Percentiles rank a stretch among this genome's conserved stretches.
phyloP scores from a whole-genome alignment of 2,113 vertebrate species.

The Sylvia atricapilla region DNA sequence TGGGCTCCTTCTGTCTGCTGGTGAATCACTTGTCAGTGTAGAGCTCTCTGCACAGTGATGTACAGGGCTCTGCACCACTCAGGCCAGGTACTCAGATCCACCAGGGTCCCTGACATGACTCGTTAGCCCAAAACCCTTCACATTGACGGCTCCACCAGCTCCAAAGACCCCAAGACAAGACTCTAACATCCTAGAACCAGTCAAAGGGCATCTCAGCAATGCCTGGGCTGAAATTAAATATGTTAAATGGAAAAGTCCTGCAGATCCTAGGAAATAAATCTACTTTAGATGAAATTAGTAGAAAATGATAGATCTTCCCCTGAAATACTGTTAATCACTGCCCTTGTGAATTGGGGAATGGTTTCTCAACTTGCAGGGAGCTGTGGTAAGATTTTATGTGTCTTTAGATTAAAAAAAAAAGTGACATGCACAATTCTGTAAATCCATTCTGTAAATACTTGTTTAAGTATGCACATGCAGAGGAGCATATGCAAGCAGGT shows the following conservation, averaged over 20 bases:
- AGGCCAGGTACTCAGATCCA: background rate
- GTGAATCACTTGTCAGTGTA: background rate
- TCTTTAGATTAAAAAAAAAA: background rate
- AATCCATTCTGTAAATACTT: background rate
- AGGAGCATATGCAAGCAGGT: background rate
- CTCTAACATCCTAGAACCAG: background rate
- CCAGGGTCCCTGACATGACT: background rate
- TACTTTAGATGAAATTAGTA: too few relatives aligned
- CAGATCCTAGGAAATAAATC: background rate
- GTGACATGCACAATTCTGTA: background rate
- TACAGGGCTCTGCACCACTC: background rate
- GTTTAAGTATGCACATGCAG: background rate
- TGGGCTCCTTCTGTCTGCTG: background rate
- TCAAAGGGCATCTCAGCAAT: background rate
- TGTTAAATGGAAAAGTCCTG: background rate
- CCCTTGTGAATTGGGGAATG: background rate
- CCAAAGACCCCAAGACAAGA: background rate
- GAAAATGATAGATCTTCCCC: background rate
- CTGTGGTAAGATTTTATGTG: background rate
- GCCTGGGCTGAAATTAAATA: background rate
- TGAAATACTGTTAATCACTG: background rate
- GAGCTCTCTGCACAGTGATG: background rate
- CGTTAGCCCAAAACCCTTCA: background rate
- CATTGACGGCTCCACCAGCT: background rate
- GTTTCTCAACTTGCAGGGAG: background rate